Evolutionary conservation across 2,113 vertebrate genomes (phyloP).

Genomic region (Apteryx owenii): DNA sequence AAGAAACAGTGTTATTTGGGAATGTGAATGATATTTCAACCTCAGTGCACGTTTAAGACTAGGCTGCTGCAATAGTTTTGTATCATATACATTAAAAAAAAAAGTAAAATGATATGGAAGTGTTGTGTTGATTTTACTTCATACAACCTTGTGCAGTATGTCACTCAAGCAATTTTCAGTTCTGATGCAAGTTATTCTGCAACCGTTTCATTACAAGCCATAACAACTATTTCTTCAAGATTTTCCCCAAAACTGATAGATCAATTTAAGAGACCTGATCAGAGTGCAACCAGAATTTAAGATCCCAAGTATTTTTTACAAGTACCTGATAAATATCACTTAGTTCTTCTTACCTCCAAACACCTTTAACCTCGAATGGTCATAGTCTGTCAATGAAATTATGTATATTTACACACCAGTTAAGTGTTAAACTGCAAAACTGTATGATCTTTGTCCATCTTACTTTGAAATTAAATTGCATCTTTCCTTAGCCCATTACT

Average conservation of each 20-base stretch:
- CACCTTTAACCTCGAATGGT: background rate
- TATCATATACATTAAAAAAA: no score
- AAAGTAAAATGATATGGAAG: no score
- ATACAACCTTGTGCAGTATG: no score
- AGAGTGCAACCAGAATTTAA: background rate
- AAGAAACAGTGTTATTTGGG: no score
- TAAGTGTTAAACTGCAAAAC: background rate
- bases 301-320: background rate
- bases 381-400: background rate
- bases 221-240: background rate
- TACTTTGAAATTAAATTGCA: background rate
- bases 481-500: background rate
- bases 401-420: background rate
- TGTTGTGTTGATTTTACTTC: no score
- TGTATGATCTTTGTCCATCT: background rate
- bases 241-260: background rate
- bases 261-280: no score
- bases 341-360: background rate
- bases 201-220: background rate
- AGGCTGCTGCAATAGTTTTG: no score
- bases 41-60: no score
- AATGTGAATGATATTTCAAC: no score
- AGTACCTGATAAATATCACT: background rate
- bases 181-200: background rate
- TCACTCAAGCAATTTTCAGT: no score